A percentile compares a stretch with the other conserved stretches of the same genome.
Evolutionary conservation across 2,888 invertebrate species (phyloP).

Genomic region (Euplagia quadripunctaria): DNA sequence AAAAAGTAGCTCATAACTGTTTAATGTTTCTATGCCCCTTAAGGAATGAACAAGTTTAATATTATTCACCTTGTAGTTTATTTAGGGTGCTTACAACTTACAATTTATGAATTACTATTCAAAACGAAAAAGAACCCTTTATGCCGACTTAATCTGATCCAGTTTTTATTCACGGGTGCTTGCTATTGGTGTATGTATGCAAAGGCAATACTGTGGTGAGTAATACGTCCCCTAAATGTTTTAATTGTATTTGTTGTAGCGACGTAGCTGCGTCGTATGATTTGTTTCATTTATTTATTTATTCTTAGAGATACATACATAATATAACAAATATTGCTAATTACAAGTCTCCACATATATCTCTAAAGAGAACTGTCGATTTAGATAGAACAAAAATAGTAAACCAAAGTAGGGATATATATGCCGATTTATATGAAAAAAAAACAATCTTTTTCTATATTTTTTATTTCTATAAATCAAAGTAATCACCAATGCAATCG

Average conservation of each 20-base stretch:
- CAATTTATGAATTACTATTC: constrained; percentile 48
- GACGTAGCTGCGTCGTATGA: constrained; percentile 69
- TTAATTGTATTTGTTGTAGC: constrained; percentile 66
- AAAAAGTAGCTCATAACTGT: constrained; percentile 46
- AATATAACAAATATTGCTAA: too few relatives aligned
- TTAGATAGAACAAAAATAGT: too few relatives aligned
- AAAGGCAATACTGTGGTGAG: constrained; percentile 59
- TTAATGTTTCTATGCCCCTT: constrained; percentile 54
- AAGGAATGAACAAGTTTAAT: constrained; percentile 28
- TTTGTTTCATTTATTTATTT: too few relatives aligned
- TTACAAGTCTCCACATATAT: too few relatives aligned
- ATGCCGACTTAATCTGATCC: constrained; percentile 73
- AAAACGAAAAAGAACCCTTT: constrained; percentile 64
- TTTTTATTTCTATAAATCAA: too few relatives aligned
- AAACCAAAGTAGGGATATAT: too few relatives aligned
- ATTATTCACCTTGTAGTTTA: constrained; percentile 30
- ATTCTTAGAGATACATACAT: too few relatives aligned
- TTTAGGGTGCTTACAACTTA: constrained; percentile 43
- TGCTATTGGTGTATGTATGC: constrained; percentile 64
- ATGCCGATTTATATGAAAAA: too few relatives aligned
- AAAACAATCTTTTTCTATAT: too few relatives aligned
- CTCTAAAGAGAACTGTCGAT: too few relatives aligned
- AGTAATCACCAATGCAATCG: too few relatives aligned
- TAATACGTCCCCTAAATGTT: constrained; percentile 68
- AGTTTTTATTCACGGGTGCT: constrained; percentile 76